phyloP scores from a whole-genome alignment of 1,140 invertebrate genomes.

The Papilio aristodemus region DNA sequence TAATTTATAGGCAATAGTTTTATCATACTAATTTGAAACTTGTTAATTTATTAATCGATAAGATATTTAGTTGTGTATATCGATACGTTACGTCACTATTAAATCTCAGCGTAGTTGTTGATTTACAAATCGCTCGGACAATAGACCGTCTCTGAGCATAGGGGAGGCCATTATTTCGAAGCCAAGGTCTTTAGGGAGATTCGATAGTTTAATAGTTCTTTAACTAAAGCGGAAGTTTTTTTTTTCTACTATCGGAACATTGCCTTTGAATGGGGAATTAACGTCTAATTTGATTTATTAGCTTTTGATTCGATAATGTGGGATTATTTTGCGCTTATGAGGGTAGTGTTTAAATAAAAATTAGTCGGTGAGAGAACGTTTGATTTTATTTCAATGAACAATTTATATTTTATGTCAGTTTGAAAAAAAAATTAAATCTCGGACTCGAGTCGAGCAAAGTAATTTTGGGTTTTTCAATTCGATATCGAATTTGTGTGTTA shows the following conservation, averaged over 20 bases:
- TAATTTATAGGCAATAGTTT: too few relatives aligned
- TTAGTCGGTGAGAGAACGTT: constrained; percentile 5
- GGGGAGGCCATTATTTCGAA: constrained; percentile 39
- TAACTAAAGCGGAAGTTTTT: constrained; percentile 54
- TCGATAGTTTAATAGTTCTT: constrained; percentile 40
- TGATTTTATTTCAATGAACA: not conserved
- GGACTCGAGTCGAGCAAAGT: too few relatives aligned
- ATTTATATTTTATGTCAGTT: not conserved
- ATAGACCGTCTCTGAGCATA: constrained; percentile 42
- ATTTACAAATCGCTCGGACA: constrained; percentile 54
- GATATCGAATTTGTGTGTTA: too few relatives aligned
- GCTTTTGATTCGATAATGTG: constrained; percentile 37
- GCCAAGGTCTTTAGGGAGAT: constrained; percentile 37
- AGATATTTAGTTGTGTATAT: not conserved
- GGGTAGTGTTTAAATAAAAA: constrained; percentile 23
- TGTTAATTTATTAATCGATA: constrained; percentile 6
- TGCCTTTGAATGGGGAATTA: constrained; percentile 37
- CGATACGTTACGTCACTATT: constrained; percentile 46
- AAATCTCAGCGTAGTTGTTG: constrained; percentile 51
- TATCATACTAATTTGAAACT: too few relatives aligned
- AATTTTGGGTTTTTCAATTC: too few relatives aligned
- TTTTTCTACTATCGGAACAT: constrained; percentile 38
- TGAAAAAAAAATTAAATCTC: too few relatives aligned
- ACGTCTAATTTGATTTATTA: constrained; percentile 27
- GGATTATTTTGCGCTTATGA: constrained; percentile 40